Conservation (phyloP, 2,888 invertebrate genomes). For the Empis livida region DNA sequence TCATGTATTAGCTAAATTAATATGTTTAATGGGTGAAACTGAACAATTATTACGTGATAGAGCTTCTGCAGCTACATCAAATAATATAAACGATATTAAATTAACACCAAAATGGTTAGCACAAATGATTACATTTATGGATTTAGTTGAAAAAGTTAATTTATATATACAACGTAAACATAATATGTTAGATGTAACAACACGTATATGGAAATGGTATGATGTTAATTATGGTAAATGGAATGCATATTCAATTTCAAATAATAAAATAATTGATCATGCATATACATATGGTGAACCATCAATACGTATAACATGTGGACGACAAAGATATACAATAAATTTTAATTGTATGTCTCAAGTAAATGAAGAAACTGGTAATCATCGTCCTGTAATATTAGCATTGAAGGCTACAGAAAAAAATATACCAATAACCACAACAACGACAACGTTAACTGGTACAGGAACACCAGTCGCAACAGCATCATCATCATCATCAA, state of each 20-base stretch:
- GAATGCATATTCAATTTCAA: slow-evolving; percentile 56
- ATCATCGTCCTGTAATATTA: slow-evolving; percentile 63
- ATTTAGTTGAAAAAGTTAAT: slow-evolving; percentile 63
- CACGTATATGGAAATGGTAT: slow-evolving; percentile 66
- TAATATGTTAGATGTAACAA: slow-evolving; percentile 48
- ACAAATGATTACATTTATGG: slow-evolving; percentile 57
- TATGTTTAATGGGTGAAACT: not conserved
- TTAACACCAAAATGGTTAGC: slow-evolving; percentile 61
- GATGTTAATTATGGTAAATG: slow-evolving; percentile 70
- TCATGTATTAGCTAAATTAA: slow-evolving; percentile 18
- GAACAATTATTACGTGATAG: not conserved
- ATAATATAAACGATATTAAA: slow-evolving; percentile 19
- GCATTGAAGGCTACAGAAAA: slow-evolving; percentile 36
- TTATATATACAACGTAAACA: slow-evolving; percentile 52
- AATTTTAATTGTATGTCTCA: slow-evolving; percentile 70
- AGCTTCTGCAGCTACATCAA: too few species aligned
- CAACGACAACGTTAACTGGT: not conserved
- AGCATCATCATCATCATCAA: not conserved
- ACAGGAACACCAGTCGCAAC: not conserved
- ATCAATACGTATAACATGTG: slow-evolving; percentile 55
- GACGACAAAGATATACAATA: slow-evolving; percentile 60
- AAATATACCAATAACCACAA: not conserved
- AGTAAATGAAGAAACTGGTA: slow-evolving; percentile 74
- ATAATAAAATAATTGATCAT: slow-evolving; percentile 64
- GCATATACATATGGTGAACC: slow-evolving; percentile 62